Percentiles rank a stretch among this genome's conserved stretches.
Evolutionary conservation across 2,113 vertebrate species (phyloP).

Genomic region (Nyctibius bracteatus): DNA sequence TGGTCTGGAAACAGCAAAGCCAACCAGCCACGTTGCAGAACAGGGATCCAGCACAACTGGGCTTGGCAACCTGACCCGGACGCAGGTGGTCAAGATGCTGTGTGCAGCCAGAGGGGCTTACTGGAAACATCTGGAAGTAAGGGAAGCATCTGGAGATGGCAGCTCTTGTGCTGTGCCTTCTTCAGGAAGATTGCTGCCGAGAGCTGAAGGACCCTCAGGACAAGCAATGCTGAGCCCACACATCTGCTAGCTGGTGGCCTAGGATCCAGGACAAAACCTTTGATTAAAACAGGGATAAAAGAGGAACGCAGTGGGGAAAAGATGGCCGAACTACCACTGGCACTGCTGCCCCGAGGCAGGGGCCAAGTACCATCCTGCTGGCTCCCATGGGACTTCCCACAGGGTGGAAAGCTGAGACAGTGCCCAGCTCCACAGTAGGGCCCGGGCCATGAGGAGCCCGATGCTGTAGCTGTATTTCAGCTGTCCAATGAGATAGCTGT

Average conservation of each 20-base stretch:
- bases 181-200: accelerated
- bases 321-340: accelerated
- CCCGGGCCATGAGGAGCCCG: background rate
- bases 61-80: background rate
- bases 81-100: accelerated
- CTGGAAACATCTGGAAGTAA: background rate
- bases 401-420: accelerated
- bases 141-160: background rate
- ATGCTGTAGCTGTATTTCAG: background rate
- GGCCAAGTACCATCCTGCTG: background rate
- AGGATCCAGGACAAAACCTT: background rate
- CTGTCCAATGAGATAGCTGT: background rate
- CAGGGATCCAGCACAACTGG: accelerated
- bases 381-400: accelerated
- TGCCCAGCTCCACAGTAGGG: accelerated
- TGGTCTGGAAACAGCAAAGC: background rate
- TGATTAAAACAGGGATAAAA: background rate
- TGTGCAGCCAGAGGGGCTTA: background rate
- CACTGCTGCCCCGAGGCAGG: background rate
- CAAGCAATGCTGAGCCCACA: background rate
- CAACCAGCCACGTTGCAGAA: background rate
- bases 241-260: background rate
- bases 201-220: background rate
- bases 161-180: background rate
- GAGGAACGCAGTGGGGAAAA: accelerated